Evolutionary conservation across 1,140 invertebrate species (phyloP).

Genomic region (Pogonomyrmex californicus): DNA sequence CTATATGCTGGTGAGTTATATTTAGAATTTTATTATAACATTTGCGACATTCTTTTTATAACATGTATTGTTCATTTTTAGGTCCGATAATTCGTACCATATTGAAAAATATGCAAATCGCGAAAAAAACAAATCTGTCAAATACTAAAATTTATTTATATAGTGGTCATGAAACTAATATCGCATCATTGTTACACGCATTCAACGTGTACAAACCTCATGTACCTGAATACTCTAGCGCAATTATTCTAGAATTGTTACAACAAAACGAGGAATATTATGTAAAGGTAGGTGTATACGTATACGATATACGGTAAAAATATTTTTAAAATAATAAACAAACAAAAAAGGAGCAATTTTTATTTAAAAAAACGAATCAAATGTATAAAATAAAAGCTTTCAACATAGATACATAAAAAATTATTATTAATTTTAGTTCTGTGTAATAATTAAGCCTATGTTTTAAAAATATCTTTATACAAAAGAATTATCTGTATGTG

Average conservation of each 20-base stretch:
- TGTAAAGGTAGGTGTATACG: conserved; percentile 84
- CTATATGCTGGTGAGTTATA: not conserved
- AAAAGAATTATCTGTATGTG: not conserved
- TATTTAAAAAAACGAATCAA: not conserved
- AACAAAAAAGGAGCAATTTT: not conserved
- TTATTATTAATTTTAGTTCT: not conserved
- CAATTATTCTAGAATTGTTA: conserved; percentile 82
- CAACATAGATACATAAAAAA: not conserved
- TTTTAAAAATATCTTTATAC: not conserved
- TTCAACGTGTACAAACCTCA: conserved; percentile 89
- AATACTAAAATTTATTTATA: conserved; percentile 88
- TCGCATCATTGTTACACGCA: conserved; percentile 89
- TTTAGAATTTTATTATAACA: not conserved
- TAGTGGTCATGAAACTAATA: conserved; percentile 91
- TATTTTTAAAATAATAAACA: not conserved
- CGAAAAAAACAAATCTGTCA: conserved; percentile 76
- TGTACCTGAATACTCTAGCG: conserved; percentile 87
- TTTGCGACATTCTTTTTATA: not conserved
- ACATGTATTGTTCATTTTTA: conserved; percentile 60
- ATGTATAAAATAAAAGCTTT: not conserved
- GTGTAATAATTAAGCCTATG: not conserved
- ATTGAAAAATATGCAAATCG: conserved; percentile 84
- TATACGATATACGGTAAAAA: not conserved
- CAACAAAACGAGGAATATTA: conserved; percentile 80
- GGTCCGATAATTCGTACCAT: conserved; percentile 88